Evolutionary conservation across 2,888 invertebrate genomes (phyloP).

Genomic region (Cyclophora albipunctata): DNA sequence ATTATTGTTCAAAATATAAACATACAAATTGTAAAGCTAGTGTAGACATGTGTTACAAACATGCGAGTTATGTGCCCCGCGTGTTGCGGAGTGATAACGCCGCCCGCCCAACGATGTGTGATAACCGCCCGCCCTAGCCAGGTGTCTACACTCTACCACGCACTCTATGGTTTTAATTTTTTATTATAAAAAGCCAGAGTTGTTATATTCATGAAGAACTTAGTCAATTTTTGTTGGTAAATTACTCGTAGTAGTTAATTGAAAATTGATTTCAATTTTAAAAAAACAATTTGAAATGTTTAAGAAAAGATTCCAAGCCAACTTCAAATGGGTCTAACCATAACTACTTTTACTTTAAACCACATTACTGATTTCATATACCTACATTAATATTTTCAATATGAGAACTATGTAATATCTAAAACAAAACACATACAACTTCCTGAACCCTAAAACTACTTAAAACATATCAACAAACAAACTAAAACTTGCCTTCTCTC

Average conservation of each 20-base stretch:
- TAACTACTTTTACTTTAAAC: not conserved
- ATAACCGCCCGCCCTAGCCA: slow-evolving; percentile 34
- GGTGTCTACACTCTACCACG: slow-evolving; percentile 17
- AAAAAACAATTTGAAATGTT: not conserved
- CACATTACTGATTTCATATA: too few relatives aligned
- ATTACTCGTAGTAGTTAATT: not conserved
- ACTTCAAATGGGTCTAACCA: not conserved
- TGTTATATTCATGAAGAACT: not conserved
- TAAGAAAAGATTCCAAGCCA: not conserved
- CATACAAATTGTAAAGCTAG: not conserved
- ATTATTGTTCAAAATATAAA: too few relatives aligned
- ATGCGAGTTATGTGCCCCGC: slow-evolving; percentile 21
- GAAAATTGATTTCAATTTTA: not conserved
- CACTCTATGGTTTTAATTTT: slow-evolving; percentile 3
- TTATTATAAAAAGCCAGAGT: not conserved
- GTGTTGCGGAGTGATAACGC: slow-evolving; percentile 32
- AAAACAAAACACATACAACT: not conserved
- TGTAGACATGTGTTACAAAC: not conserved
- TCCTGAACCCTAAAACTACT: not conserved
- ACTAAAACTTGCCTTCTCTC: too few relatives aligned
- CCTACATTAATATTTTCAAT: too few relatives aligned
- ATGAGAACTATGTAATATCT: not conserved
- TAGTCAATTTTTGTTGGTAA: not conserved
- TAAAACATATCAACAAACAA: not conserved
- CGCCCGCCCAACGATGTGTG: slow-evolving; percentile 33